A percentile compares a stretch with the other conserved stretches of the same genome.
phyloP scores from a whole-genome alignment of 2,797 vertebrate species.

The Cuculus canorus region DNA sequence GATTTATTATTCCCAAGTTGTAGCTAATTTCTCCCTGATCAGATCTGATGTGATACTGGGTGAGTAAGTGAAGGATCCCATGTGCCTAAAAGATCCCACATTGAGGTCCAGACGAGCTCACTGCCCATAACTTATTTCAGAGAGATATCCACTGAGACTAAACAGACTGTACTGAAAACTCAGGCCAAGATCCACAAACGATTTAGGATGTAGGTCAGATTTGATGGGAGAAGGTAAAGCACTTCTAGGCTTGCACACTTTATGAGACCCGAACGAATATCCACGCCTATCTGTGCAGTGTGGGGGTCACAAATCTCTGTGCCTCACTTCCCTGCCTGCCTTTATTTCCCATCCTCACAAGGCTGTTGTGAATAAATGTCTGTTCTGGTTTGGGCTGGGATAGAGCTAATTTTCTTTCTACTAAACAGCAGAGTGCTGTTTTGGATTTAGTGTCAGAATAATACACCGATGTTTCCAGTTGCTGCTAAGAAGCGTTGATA shows the following conservation, averaged over 20 bases:
- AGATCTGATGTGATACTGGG: neutral
- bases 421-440: too few species aligned
- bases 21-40: neutral
- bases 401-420: too few species aligned
- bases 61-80: neutral
- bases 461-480: too few species aligned
- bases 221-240: neutral
- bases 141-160: neutral
- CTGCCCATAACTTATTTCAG: neutral
- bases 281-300: neutral
- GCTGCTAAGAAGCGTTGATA: too few species aligned
- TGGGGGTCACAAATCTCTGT: neutral
- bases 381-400: neutral
- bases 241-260: neutral
- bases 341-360: neutral
- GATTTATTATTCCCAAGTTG: neutral
- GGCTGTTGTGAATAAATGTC: neutral
- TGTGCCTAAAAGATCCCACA: neutral
- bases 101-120: neutral
- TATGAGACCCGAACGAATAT: neutral
- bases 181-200: neutral
- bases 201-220: neutral
- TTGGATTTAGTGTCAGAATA: too few species aligned
- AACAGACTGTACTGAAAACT: neutral
- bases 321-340: neutral